Percentiles rank a stretch among this genome's conserved stretches.
phyloP scores from a whole-genome alignment of 1,140 invertebrate genomes.

The Arctopsyche grandis region DNA sequence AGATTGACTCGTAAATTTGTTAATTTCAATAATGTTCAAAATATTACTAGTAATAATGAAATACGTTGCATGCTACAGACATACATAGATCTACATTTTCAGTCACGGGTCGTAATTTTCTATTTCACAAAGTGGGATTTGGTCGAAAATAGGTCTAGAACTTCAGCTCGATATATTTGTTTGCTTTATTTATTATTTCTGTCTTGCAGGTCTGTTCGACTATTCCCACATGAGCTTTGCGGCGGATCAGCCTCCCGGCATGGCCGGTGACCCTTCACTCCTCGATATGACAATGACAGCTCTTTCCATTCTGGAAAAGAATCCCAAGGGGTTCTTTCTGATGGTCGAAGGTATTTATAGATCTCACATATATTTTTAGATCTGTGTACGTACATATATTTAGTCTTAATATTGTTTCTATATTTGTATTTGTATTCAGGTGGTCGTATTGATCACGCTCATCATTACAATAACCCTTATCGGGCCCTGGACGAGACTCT shows the following conservation, averaged over 20 bases:
- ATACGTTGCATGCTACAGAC: no score
- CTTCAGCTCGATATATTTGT: no score
- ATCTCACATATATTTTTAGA: background rate
- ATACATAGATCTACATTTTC: no score
- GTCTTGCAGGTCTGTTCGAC: conserved; percentile 65
- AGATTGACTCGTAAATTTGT: no score
- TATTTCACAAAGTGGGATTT: no score
- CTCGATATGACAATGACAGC: conserved; percentile 85
- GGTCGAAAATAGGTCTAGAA: background rate
- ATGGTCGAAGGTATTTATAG: conserved; percentile 64
- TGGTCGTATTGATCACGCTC: conserved; percentile 77
- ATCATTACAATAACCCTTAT: conserved; percentile 77
- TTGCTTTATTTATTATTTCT: conserved; percentile 1
- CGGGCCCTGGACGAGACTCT: conserved; percentile 75
- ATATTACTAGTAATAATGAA: no score
- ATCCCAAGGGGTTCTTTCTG: conserved; percentile 70
- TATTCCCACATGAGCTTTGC: conserved; percentile 72
- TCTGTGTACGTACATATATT: background rate
- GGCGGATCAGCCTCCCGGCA: conserved; percentile 58
- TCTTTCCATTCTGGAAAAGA: conserved; percentile 77
- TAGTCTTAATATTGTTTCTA: no score
- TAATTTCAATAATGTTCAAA: no score
- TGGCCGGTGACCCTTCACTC: conserved; percentile 68
- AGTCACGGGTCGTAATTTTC: background rate
- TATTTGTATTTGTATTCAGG: conserved; percentile 61